phyloP scores from a whole-genome alignment of 2,113 vertebrate species.

The Plotosus lineatus region DNA sequence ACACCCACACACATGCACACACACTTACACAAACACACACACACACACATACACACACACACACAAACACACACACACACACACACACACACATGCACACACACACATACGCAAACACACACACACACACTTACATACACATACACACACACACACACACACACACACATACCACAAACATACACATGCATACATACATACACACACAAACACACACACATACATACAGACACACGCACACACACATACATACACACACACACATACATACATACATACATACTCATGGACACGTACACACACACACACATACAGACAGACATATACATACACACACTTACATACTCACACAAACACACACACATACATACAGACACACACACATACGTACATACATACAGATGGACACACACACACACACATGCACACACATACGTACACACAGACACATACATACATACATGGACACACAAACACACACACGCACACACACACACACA shows the following conservation, averaged over 20 bases:
- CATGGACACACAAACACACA: not conserved
- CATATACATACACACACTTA: not conserved
- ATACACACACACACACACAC: not conserved
- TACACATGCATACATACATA: no score
- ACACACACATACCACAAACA: not conserved
- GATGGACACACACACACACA: not conserved
- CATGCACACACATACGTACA: not conserved
- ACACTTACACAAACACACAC: not conserved
- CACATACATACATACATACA: conserved; percentile 7
- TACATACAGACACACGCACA: not conserved
- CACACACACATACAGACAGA: not conserved
- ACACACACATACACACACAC: not conserved
- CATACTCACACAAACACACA: conserved; percentile 12
- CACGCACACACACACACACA: not conserved
- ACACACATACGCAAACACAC: not conserved
- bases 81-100: conserved; percentile 1
- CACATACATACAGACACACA: not conserved
- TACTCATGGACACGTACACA: not conserved
- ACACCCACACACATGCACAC: not conserved
- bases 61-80: conserved; percentile 10
- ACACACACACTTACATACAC: not conserved
- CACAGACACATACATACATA: conserved; percentile 6
- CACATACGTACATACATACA: no score
- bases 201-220: conserved; percentile 13
- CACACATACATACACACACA: not conserved